Evolutionary conservation across 23 tunicate genomes (phyloP).

Genomic region (Diplosoma virens): DNA sequence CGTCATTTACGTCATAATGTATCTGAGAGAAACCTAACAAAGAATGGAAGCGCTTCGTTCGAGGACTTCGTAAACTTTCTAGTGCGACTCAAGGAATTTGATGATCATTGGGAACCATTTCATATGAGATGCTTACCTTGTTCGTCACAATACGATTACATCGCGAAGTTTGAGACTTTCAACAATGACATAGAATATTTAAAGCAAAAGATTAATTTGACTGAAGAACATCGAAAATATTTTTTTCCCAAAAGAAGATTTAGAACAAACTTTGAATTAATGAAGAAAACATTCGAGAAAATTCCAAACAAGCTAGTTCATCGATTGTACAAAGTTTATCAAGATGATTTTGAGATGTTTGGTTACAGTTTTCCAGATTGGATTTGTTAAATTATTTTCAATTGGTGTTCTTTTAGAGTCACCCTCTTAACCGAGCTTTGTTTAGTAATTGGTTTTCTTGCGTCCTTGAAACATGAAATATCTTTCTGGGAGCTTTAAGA

Average conservation of each 20-base stretch:
- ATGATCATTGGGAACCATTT: slow-evolving; percentile 4
- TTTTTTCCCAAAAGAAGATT: slow-evolving; percentile 9
- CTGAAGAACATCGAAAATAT: not conserved
- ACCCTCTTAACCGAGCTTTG: too few species aligned
- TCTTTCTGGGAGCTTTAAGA: too few species aligned
- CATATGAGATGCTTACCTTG: not conserved
- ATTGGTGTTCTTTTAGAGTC: too few species aligned
- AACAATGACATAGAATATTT: slow-evolving; percentile 4
- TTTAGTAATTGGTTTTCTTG: too few species aligned
- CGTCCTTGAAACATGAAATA: too few species aligned
- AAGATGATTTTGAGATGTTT: slow-evolving; percentile 21
- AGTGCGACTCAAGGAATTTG: not conserved
- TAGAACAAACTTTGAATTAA: not conserved
- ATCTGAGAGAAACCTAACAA: not conserved
- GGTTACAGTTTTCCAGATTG: too few species aligned
- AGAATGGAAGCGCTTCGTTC: slow-evolving; percentile 14
- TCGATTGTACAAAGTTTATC: not conserved
- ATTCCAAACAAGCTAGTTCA: not conserved
- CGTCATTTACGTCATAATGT: not conserved
- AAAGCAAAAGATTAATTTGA: too few species aligned
- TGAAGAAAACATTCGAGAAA: not conserved
- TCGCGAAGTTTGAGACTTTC: slow-evolving; percentile 25
- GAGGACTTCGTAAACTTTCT: slow-evolving; percentile 30
- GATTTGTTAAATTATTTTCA: too few species aligned
- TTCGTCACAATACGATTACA: not conserved